These are phyloP conservation scores for Ganaspis brasiliensis DNA, from an alignment of 2,888 invertebrate genomes.

Conservation along the genomic window DNA sequence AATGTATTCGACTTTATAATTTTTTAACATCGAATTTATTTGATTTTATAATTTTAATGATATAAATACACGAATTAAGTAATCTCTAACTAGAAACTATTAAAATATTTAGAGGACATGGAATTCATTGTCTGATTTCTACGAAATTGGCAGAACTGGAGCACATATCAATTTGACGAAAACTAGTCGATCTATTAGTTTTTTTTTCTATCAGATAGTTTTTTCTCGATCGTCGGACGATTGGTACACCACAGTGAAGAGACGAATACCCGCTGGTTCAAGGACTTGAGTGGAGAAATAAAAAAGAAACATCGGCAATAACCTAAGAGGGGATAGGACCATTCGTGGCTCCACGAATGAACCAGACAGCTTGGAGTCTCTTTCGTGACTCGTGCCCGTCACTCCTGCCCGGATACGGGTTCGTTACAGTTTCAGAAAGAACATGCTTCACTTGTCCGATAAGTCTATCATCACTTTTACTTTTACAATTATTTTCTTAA, in stretches of 20 bases:
- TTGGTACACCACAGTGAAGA: slow-evolving; percentile 59
- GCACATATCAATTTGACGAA: too few relatives aligned
- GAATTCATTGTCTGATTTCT: too few relatives aligned
- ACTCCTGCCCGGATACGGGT: slow-evolving; percentile 18
- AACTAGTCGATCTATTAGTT: too few relatives aligned
- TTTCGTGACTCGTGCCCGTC: slow-evolving; percentile 58
- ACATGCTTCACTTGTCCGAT: slow-evolving; percentile 8
- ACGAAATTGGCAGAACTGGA: too few relatives aligned
- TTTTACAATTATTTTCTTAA: neutral
- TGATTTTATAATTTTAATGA: too few relatives aligned
- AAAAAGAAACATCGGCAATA: slow-evolving; percentile 64
- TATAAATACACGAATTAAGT: too few relatives aligned
- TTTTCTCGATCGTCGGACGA: neutral
- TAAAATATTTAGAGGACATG: too few relatives aligned
- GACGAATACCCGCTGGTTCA: slow-evolving; percentile 63
- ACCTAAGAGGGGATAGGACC: slow-evolving; percentile 67
- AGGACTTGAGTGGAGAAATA: slow-evolving; percentile 59
- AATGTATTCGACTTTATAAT: too few relatives aligned
- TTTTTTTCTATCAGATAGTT: neutral
- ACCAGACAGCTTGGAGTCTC: slow-evolving; percentile 79
- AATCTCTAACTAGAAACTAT: too few relatives aligned
- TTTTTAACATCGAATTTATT: too few relatives aligned
- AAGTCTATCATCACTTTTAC: slow-evolving; percentile 22
- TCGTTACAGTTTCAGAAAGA: slow-evolving; percentile 25
- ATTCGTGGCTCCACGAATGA: slow-evolving; percentile 70